Base-by-base conservation (phyloP, 2,113 vertebrate species). In the Polypterus bichir region DNA sequence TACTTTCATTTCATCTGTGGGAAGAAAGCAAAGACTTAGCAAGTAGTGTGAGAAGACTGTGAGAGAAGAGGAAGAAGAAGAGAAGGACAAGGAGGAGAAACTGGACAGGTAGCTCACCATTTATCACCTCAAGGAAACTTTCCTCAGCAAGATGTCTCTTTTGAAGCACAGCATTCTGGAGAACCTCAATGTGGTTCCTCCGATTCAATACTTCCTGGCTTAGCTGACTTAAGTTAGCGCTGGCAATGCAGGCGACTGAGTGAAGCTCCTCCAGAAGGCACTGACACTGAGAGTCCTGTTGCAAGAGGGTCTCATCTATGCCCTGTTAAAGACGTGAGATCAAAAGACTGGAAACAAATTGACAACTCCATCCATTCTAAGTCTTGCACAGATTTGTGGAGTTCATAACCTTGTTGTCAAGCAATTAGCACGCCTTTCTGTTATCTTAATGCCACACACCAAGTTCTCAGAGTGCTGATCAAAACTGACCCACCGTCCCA, bases 121-220 rank as follows among this genome's bases (percentile, higher is more conserved):
- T 76, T 61, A 95, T 58, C 27, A 88, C 79, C 56, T 75, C 79
- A 0, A 86, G 77, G 44, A 91, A 81, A 57, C 88, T 88, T 64
- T 88, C 86, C 72, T 92, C 89, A 68, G 83, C 73, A 62, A 88
- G 83, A n/a, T 88, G 84, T 63, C 83, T 91, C 76, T 91, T 94
- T 60, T 87, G 84, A 62, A 81, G 83, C 70, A 97, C 90, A 73
- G 90, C 83, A 64, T 81, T 82, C 4, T 75, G 62, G 53, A 94
- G 80, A 54, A 69, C 73, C 4, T 82, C 77, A 88, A 75, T 6
- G 64, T 44, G 62, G 27, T 66, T 56, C 72, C 71, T 86, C 49
- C 73, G 80, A 60, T 86, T 82, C 68, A 95, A 78, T 6, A 85
- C 83, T 70, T 86, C 85, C 65, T 95, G 80, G 49, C 74, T 75